Conservation (phyloP, 1,140 invertebrate genomes). For the Choristoneura fumiferana region DNA sequence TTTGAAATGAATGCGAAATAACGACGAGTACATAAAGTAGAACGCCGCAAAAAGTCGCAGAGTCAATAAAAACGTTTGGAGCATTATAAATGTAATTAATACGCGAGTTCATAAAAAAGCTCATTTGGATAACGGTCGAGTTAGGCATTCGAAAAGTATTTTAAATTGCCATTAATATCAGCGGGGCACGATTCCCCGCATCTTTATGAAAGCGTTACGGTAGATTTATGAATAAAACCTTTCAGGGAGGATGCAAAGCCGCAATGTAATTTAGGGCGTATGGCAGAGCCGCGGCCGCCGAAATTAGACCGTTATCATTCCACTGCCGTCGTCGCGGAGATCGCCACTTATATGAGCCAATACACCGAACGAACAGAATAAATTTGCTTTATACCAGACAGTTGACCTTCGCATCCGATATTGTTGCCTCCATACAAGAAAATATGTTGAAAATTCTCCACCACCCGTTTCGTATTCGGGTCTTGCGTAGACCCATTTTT, state of each 20-base stretch:
- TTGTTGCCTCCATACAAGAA: constrained; percentile 67
- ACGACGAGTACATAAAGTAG: too few relatives aligned
- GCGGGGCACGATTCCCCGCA: constrained; percentile 61
- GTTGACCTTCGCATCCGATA: constrained; percentile 75
- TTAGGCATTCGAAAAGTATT: constrained; percentile 31
- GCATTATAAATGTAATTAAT: constrained; percentile 8
- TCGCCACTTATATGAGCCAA: constrained; percentile 73
- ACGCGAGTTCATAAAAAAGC: neutral
- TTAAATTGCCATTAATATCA: constrained; percentile 49
- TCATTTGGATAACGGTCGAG: constrained; percentile 14
- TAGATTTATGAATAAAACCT: constrained; percentile 78
- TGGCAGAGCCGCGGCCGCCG: constrained; percentile 56
- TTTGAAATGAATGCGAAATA: too few relatives aligned
- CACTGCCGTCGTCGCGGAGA: constrained; percentile 66
- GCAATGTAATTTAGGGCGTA: constrained; percentile 71
- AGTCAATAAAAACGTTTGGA: constrained; percentile 10
- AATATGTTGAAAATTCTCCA: constrained; percentile 56
- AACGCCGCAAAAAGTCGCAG: constrained; percentile 2
- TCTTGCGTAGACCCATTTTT: constrained; percentile 31
- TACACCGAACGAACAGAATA: constrained; percentile 73
- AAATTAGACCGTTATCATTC: constrained; percentile 77
- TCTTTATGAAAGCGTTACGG: constrained; percentile 72
- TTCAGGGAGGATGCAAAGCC: constrained; percentile 65
- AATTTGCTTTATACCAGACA: constrained; percentile 74
- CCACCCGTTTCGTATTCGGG: constrained; percentile 43